Evolutionary conservation across 37 sponge, comb jelly and placozoan species (phyloP), one percentile per base, ranked within the genome.

Genomic region (Petrosia ficiformis): DNA sequence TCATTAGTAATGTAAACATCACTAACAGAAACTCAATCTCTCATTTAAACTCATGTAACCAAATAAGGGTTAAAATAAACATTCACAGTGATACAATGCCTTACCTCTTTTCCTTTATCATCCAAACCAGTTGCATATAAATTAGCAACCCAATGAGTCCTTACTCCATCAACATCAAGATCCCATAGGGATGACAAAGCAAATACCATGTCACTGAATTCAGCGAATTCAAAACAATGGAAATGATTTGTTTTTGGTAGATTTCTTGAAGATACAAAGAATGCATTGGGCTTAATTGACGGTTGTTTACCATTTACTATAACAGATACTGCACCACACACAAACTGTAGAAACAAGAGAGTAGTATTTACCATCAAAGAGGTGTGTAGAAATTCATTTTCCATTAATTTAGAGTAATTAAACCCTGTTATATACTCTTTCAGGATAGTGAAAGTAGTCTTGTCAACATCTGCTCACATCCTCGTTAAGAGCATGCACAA

Each of bases 101-200:
- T 52, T 41, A 85, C 86, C 39, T 78, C 57, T 57, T 56, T 78
- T 67, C 79, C 86, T 22, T 66, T 48, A 37, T 78, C 86, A 5
- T 28, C 68, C 29, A 66, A 31, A 32, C 86, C 86, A 78, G 69
- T 59, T 28, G 79, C 74, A 77, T 78, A 85, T 43, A 83, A 61
- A 60, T 68, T 70, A 28, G 63, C 42, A 11, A 85, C 79, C 78
- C 78, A 85, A 36, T 85, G 70, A 32, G 3, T 11, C 52, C 39
- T 65, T n/a, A 85, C 58, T 3, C 2, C 60, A 39, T 78, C 79
- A 10, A 24, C 40, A 21, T 77, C 67, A 31, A 84, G 39, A 28
- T 48, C 73, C 86, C 86, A 85, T 40, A 79, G 70, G 22, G 76
- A 61, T 21, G 44, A 44, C 5, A 85, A 70, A 19, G 54, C 8